A percentile compares a stretch with the other conserved stretches of the same genome.
Evolutionary conservation across 2,113 vertebrate genomes (phyloP).

Genomic region (Campylomormyrus numenius): DNA sequence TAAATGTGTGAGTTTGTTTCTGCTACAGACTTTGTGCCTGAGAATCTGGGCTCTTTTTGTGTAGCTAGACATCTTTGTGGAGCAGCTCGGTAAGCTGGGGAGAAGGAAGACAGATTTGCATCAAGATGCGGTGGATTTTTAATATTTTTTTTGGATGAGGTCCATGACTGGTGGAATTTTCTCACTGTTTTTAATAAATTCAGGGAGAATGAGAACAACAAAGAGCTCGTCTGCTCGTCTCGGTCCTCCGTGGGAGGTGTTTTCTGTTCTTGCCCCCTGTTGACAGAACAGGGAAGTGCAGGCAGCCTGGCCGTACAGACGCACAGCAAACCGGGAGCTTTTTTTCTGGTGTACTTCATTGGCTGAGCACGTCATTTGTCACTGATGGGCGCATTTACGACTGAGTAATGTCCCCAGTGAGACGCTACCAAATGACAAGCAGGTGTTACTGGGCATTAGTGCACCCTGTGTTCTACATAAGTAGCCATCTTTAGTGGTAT

Average conservation of each 20-base stretch:
- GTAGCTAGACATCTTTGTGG: not conserved
- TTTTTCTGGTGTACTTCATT: no score
- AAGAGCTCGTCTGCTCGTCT: not conserved
- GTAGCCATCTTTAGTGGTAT: not conserved
- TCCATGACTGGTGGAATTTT: constrained; percentile 9
- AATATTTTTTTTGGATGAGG: not conserved
- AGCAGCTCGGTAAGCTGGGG: not conserved
- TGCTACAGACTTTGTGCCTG: not conserved
- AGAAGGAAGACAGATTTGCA: not conserved
- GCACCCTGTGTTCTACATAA: not conserved
- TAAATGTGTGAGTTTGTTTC: not conserved
- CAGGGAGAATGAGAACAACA: not conserved
- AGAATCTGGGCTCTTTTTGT: not conserved
- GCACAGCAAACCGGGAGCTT: not conserved
- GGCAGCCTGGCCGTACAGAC: not conserved
- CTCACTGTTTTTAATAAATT: constrained; percentile 9
- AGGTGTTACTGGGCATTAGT: not conserved
- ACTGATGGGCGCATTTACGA: not conserved
- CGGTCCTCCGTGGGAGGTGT: not conserved
- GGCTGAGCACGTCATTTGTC: not conserved
- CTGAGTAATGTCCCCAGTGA: not conserved
- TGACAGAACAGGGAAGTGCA: not conserved
- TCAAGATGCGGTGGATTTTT: not conserved
- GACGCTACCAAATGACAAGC: not conserved
- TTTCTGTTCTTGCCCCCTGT: not conserved